A percentile compares a stretch with the other conserved stretches of the same genome.
Conservation (phyloP, 2,797 vertebrate species). For the Hybognathus amarus region DNA sequence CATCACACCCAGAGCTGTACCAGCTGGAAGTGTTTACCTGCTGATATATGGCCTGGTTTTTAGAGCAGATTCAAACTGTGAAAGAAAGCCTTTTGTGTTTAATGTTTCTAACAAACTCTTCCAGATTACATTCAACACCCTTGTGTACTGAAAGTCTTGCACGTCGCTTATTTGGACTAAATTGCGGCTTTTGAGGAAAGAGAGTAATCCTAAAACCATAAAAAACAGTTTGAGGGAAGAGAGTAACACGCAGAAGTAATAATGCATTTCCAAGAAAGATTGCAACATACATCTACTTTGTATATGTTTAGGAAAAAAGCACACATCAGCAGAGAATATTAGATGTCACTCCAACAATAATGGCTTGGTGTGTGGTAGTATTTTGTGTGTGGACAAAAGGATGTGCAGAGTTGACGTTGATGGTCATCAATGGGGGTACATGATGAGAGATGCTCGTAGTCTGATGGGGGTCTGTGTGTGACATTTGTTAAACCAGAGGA, state of each 20-base stretch:
- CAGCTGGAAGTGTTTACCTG: constrained; percentile 62
- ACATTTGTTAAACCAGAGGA: constrained; percentile 70
- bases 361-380: constrained; percentile 34
- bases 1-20: constrained; percentile 49
- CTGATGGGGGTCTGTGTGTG: constrained; percentile 69
- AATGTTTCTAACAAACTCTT: constrained; percentile 67
- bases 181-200: constrained; percentile 27
- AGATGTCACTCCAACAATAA: constrained; percentile 29
- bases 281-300: constrained; percentile 34
- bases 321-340: constrained; percentile 3
- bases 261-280: neutral
- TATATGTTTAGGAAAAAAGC: constrained; percentile 2
- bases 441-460: constrained; percentile 65
- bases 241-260: constrained; percentile 3
- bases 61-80: constrained; percentile 56
- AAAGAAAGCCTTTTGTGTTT: constrained; percentile 79
- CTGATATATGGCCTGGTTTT: constrained; percentile 57
- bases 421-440: constrained; percentile 61
- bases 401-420: constrained; percentile 62
- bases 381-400: neutral
- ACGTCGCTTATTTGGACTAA: constrained; percentile 22
- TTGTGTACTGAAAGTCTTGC: constrained; percentile 38
- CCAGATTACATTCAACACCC: constrained; percentile 71
- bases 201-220: constrained; percentile 13
- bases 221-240: constrained; percentile 10